These are phyloP conservation scores for Unio delphinus DNA, from an alignment of 2,888 invertebrate species.

Conservation along the genomic window DNA sequence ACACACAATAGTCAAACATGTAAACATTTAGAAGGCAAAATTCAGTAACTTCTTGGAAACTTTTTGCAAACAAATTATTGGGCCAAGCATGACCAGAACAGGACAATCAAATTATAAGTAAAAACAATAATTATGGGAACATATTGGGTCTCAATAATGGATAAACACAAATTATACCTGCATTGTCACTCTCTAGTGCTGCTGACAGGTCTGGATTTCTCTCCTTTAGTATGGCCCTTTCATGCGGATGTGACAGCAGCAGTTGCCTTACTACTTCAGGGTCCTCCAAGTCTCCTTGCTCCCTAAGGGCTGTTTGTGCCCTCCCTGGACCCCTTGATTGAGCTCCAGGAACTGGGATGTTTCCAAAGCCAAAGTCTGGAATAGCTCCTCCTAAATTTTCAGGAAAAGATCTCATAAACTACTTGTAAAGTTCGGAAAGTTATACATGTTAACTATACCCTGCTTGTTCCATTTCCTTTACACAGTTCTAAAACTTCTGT, in stretches of 20 bases:
- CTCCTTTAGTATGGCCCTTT: constrained; percentile 90
- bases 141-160: neutral
- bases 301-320: constrained; percentile 11
- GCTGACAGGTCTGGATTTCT: constrained; percentile 94
- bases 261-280: constrained; percentile 62
- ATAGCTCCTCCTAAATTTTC: constrained; percentile 20
- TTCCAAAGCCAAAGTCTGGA: constrained; percentile 85
- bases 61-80: neutral
- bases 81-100: no score
- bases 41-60: no score
- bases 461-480: no score
- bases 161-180: constrained; percentile 72
- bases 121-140: no score
- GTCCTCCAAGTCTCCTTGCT: constrained; percentile 47
- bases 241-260: constrained; percentile 85
- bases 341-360: constrained; percentile 81
- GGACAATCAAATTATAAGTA: no score
- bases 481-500: no score
- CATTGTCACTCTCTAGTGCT: constrained; percentile 87
- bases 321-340: constrained; percentile 8
- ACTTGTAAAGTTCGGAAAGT: neutral
- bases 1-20: no score
- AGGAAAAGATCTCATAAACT: constrained; percentile 1
- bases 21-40: no score
- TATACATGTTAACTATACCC: no score